These are phyloP conservation scores for Tethya wilhelma DNA, from an alignment of 37 sponge, comb jelly and placozoan genomes.

Conservation along the genomic window DNA sequence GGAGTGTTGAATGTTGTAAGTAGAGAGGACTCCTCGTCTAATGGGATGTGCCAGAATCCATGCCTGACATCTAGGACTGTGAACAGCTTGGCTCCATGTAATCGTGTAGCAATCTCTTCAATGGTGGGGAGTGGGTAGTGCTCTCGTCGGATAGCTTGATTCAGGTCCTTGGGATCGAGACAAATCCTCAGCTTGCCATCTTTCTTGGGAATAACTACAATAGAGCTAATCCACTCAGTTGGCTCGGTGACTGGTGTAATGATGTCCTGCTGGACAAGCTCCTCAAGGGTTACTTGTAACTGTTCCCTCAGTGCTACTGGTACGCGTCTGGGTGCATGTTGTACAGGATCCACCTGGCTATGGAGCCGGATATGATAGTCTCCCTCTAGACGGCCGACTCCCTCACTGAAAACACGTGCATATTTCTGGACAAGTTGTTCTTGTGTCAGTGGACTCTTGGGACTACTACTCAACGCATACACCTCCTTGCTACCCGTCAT, in stretches of 20 bases:
- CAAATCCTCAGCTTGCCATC: constrained; percentile 49
- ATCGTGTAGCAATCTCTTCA: constrained; percentile 52
- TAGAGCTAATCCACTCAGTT: constrained; percentile 55
- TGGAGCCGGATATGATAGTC: constrained; percentile 45
- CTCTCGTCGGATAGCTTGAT: constrained; percentile 51
- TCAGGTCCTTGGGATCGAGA: constrained; percentile 56
- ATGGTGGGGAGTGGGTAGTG: constrained; percentile 66
- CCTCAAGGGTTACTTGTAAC: constrained; percentile 20
- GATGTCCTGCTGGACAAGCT: constrained; percentile 44
- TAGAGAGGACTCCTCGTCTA: constrained; percentile 51
- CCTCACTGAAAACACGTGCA: constrained; percentile 24
- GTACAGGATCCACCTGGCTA: constrained; percentile 11
- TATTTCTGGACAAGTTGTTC: constrained; percentile 6
- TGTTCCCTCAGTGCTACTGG: constrained; percentile 38
- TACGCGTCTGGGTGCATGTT: constrained; percentile 42
- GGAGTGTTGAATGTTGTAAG: constrained; percentile 72
- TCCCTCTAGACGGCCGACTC: constrained; percentile 42
- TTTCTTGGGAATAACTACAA: constrained; percentile 52
- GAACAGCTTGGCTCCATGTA: constrained; percentile 55
- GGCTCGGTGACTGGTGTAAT: constrained; percentile 51
- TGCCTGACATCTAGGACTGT: constrained; percentile 51
- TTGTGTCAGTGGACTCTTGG: background rate
- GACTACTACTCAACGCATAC: background rate
- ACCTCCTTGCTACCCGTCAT: background rate
- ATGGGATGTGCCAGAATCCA: constrained; percentile 70